A percentile compares a stretch with the other conserved stretches of the same genome.
These are phyloP conservation scores for Chrysodeixis includens DNA, from an alignment of 2,888 invertebrate species.

Conservation along the genomic window DNA sequence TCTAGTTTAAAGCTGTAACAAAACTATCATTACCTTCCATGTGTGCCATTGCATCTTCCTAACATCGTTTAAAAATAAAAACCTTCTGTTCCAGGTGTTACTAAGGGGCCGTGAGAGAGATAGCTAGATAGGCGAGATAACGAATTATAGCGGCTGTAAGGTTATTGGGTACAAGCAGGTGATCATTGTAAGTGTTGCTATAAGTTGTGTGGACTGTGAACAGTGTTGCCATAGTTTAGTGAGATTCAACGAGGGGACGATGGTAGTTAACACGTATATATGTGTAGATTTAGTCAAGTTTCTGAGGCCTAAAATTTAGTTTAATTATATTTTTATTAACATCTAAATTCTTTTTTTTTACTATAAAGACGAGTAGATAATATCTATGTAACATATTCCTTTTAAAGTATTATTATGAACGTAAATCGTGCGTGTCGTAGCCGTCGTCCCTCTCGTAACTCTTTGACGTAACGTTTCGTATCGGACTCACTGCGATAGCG, in stretches of 20 bases:
- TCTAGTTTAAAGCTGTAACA: no score
- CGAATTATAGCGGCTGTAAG: conserved; percentile 64
- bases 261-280: conserved; percentile 16
- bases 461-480: conserved; percentile 25
- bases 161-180: conserved; percentile 67
- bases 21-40: no score
- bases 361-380: no score
- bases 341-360: no score
- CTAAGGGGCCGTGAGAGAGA: conserved; percentile 53
- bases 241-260: conserved; percentile 47
- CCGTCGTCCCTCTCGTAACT: conserved; percentile 23
- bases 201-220: conserved; percentile 64
- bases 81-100: conserved; percentile 52
- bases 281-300: conserved; percentile 3
- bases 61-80: not conserved
- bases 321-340: not conserved
- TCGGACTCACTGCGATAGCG: conserved; percentile 58
- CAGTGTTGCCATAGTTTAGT: conserved; percentile 80
- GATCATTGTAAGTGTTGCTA: conserved; percentile 65
- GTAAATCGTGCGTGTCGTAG: not conserved
- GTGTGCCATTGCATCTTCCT: no score
- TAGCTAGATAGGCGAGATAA: conserved; percentile 64
- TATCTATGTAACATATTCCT: no score
- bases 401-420: not conserved
- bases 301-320: conserved; percentile 19